Conservation (phyloP, 2,797 vertebrate species). For the Rhadinocentrus ornatus region DNA sequence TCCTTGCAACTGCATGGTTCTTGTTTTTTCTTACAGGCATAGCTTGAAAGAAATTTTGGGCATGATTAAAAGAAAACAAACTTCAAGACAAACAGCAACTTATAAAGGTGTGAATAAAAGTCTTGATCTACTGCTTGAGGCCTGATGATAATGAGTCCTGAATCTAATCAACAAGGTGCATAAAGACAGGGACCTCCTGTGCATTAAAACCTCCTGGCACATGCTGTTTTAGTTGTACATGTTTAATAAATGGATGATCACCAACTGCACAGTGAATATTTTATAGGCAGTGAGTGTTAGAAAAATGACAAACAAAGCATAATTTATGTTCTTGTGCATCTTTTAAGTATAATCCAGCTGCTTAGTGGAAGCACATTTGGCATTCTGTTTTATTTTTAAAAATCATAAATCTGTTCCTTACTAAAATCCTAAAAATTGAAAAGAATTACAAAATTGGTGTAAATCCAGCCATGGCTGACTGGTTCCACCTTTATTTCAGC, state of each 20-base stretch:
- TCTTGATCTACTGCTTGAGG: not conserved
- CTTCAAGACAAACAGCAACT: not conserved
- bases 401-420: not conserved
- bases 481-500: not conserved
- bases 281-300: slow-evolving; percentile 47
- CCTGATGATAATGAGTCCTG: slow-evolving; percentile 2
- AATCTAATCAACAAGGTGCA: not conserved
- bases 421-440: not conserved
- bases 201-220: slow-evolving; percentile 6
- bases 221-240: not conserved
- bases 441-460: not conserved
- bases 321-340: slow-evolving; percentile 28
- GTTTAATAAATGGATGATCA: slow-evolving; percentile 61
- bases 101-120: not conserved
- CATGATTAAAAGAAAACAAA: not conserved
- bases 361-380: not conserved
- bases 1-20: not conserved
- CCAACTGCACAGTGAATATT: slow-evolving; percentile 68
- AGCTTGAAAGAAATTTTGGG: not conserved
- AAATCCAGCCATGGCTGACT: not conserved
- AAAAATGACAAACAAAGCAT: slow-evolving; percentile 57
- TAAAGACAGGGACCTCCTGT: slow-evolving; percentile 5
- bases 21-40: not conserved
- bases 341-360: slow-evolving; percentile 7
- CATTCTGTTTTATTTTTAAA: not conserved